These are phyloP conservation scores for Wasmannia auropunctata DNA, from an alignment of 1,140 invertebrate genomes.

Conservation along the genomic window DNA sequence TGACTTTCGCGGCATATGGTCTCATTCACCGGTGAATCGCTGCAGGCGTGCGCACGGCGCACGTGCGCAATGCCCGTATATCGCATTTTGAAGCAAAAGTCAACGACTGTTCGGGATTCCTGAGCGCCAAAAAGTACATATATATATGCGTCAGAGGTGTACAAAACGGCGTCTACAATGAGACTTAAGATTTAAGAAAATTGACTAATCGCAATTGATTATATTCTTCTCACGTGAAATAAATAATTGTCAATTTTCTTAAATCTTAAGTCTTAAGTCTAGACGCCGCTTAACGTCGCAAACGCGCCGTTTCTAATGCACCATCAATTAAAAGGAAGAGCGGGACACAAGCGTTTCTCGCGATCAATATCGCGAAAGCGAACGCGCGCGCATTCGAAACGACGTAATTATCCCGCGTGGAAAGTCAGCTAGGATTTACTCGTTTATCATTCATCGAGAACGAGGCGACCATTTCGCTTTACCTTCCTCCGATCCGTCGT, in stretches of 20 bases:
- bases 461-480: not conserved
- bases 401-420: not conserved
- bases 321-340: not conserved
- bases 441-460: constrained; percentile 22
- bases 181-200: too few species aligned
- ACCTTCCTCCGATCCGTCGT: constrained; percentile 24
- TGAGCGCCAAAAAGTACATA: not conserved
- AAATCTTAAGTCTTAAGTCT: too few species aligned
- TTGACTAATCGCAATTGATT: too few species aligned
- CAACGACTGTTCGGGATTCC: not conserved
- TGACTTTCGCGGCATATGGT: constrained; percentile 43
- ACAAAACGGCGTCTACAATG: too few species aligned
- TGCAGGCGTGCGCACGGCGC: constrained; percentile 21
- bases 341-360: not conserved
- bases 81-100: not conserved
- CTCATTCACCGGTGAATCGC: constrained; percentile 58
- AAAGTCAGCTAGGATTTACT: constrained; percentile 29
- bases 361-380: constrained; percentile 1
- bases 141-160: not conserved
- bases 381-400: not conserved
- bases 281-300: too few species aligned
- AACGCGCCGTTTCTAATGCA: not conserved
- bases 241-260: too few species aligned
- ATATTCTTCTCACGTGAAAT: too few species aligned
- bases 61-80: constrained; percentile 10